phyloP scores from a whole-genome alignment of 2,888 invertebrate species.

The Hydropsyche betteni region DNA sequence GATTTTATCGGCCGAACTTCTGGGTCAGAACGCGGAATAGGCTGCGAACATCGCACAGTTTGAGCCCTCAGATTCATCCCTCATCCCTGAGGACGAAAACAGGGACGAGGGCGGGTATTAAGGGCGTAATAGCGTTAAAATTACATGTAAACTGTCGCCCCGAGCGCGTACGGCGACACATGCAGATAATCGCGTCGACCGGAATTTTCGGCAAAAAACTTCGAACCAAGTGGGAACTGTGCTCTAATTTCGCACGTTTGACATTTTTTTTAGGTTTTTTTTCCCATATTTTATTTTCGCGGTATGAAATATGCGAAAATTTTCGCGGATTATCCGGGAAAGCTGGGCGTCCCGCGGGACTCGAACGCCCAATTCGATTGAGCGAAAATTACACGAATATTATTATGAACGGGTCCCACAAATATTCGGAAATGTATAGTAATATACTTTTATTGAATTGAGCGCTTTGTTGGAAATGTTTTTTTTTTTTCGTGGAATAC shows the following conservation, averaged over 20 bases:
- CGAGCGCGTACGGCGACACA: background rate
- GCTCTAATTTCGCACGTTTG: conserved; percentile 19
- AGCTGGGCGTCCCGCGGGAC: conserved; percentile 7
- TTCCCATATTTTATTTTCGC: background rate
- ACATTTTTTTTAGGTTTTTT: background rate
- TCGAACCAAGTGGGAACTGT: conserved; percentile 16
- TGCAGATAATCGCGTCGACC: conserved; percentile 17
- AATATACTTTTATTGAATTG: no score
- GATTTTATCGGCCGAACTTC: conserved; percentile 21
- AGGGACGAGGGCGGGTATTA: conserved; percentile 18
- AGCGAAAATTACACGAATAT: background rate
- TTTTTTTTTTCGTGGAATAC: no score
- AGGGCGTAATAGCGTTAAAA: conserved; percentile 36
- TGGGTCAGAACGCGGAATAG: conserved; percentile 13
- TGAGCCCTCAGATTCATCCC: background rate
- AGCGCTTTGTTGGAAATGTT: no score
- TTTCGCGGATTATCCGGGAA: conserved; percentile 7
- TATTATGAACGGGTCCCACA: no score
- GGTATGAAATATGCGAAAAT: conserved; percentile 15
- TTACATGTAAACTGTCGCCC: conserved; percentile 38
- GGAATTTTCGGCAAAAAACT: conserved; percentile 12
- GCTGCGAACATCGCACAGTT: background rate
- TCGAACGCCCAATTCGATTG: conserved; percentile 2
- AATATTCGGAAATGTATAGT: no score
- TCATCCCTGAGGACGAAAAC: background rate